phyloP scores from a whole-genome alignment of 2,888 invertebrate species.

The Epinotia brunnichana region DNA sequence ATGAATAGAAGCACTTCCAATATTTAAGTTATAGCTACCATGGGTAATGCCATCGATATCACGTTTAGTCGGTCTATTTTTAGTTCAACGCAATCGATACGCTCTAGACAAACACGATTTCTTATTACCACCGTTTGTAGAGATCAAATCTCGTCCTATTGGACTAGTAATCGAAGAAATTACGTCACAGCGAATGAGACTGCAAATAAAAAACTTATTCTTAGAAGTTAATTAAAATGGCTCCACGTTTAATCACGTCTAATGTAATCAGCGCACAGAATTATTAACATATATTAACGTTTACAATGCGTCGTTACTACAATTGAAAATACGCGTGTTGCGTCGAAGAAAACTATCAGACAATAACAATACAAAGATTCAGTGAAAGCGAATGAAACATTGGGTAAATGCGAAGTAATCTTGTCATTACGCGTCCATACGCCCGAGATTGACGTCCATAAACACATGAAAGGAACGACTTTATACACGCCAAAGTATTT shows the following conservation, averaged over 20 bases:
- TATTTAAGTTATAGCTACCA: constrained; percentile 1
- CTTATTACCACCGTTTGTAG: constrained; percentile 61
- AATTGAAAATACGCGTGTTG: constrained; percentile 1
- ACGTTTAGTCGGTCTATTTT: constrained; percentile 10
- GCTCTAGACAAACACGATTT: constrained; percentile 59
- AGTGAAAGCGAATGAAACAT: constrained; percentile 31
- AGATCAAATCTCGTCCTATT: constrained; percentile 57
- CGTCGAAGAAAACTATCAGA: background rate
- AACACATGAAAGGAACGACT: constrained; percentile 26
- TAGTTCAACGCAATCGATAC: constrained; percentile 56
- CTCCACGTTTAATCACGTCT: constrained; percentile 12
- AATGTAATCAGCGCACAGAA: constrained; percentile 17
- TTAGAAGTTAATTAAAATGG: constrained; percentile 31
- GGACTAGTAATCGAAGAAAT: constrained; percentile 52
- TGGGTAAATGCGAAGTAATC: constrained; percentile 22
- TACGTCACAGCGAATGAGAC: constrained; percentile 39
- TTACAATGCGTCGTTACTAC: constrained; percentile 10
- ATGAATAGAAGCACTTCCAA: background rate
- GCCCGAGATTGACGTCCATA: background rate
- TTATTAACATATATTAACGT: constrained; percentile 25
- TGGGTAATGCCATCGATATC: constrained; percentile 19
- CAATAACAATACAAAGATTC: constrained; percentile 5
- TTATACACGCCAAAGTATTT: constrained; percentile 49
- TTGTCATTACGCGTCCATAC: constrained; percentile 15
- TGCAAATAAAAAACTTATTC: constrained; percentile 28